Evolutionary conservation across 2,888 invertebrate species (phyloP), one percentile per base, ranked within the genome.

Genomic region (Pyrrhosoma nymphula): DNA sequence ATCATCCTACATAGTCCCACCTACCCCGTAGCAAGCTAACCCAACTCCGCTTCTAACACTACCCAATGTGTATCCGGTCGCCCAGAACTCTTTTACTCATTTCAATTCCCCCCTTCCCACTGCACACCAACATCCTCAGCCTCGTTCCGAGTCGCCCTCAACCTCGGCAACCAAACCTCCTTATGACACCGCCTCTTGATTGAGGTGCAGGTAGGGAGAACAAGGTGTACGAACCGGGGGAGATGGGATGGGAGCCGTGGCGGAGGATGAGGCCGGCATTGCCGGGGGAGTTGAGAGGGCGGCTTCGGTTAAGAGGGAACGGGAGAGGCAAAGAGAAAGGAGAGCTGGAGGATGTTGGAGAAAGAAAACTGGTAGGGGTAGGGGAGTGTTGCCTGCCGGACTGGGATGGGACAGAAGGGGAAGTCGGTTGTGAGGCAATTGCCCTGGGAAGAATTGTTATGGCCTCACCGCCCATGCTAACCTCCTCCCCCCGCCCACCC

Each of bases 371-470:
- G 69, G 69, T 4, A n/a, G 69, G 26, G n/a, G n/a, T 4, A 26
- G 26, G 23, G n/a, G 26, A 69, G 35, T 82, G 82, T 35, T 82
- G 82, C 82, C 82, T 35, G 82, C 16, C 35, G 82, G 82, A n/a
- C 47, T 2, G 47, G 47, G 8, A 47, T 4, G 47, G 26, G 69
- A n/a, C 69, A 23, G 93, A 75, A 69, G 56, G 89, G 89, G 89
- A 26, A 20, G 55, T 60, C 20, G 26, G 69, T 82, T 20, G 91
- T 47, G 69, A 93, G 93, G 93, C 69, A 69, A 93, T 93, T 93
- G 93, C 93, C 93, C 93, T 69, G 69, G 26, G 93, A 93, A 93
- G 93, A 93, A 93, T 93, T 47, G 93, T 69, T 56, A 56, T n/a
- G n/a, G 63, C 93, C 47, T 35, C 82, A 35, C 82, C 82, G 82